These are phyloP conservation scores for Meta bourneti DNA, from an alignment of 2,888 invertebrate species.

Conservation along the genomic window DNA sequence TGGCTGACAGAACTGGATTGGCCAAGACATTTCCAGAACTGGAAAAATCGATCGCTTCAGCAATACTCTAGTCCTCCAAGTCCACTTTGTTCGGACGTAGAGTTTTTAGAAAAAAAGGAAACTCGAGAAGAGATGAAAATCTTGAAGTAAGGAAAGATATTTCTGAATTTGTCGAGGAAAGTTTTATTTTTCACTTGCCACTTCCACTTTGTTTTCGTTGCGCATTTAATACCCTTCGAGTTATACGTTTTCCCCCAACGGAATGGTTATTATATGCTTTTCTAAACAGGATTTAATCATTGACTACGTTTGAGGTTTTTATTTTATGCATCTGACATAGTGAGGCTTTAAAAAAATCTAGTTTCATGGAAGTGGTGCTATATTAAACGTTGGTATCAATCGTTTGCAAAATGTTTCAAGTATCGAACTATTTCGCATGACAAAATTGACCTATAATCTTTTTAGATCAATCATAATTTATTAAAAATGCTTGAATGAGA, in stretches of 20 bases:
- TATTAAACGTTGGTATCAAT: no score
- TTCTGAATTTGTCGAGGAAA: constrained; percentile 25
- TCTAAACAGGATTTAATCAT: neutral
- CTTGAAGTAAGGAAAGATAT: constrained; percentile 17
- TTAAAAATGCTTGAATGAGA: no score
- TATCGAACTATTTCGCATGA: no score
- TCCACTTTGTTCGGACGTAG: constrained; percentile 61
- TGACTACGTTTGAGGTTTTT: no score
- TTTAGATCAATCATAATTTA: no score
- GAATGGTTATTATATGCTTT: neutral
- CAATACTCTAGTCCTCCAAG: constrained; percentile 48
- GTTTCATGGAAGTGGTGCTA: no score
- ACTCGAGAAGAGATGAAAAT: constrained; percentile 41
- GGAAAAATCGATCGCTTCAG: constrained; percentile 42
- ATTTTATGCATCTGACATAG: no score
- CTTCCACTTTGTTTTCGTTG: constrained; percentile 5
- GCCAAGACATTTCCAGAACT: constrained; percentile 48
- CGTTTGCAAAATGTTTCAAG: no score
- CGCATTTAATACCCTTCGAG: constrained; percentile 7
- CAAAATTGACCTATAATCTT: no score
- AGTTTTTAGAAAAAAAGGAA: constrained; percentile 37
- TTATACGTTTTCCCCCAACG: neutral
- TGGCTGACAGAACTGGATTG: constrained; percentile 55
- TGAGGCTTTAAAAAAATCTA: no score
- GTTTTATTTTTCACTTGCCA: constrained; percentile 13